These are phyloP conservation scores for Capreolus pygargus DNA, from an alignment of 2,113 vertebrate species.

Conservation along the genomic window DNA sequence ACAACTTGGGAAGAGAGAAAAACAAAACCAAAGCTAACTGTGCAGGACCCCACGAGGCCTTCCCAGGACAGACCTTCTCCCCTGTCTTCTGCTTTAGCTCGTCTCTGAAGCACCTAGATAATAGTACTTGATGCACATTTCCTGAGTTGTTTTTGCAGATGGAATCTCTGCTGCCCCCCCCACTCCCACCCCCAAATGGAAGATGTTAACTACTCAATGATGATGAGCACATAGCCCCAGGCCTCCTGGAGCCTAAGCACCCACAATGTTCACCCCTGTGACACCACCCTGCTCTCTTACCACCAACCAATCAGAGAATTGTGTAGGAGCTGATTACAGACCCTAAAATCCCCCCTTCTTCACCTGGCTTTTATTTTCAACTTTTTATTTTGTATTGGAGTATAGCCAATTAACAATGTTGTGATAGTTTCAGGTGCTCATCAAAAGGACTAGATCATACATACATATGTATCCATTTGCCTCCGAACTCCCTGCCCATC, in stretches of 20 bases:
- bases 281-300: not conserved
- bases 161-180: not conserved
- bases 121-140: not conserved
- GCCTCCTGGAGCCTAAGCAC: not conserved
- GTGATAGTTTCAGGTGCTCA: not conserved
- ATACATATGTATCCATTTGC: not conserved
- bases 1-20: not conserved
- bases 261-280: not conserved
- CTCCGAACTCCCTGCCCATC: not conserved
- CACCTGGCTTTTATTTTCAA: not conserved
- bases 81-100: not conserved
- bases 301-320: not conserved
- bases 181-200: not conserved
- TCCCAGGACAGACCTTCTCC: not conserved
- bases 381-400: not conserved
- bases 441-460: not conserved
- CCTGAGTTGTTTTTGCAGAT: not conserved
- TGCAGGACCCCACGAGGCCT: not conserved
- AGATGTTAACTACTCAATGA: not conserved
- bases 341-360: accelerated
- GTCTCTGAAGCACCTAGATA: not conserved
- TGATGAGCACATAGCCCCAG: not conserved
- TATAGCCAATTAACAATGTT: not conserved
- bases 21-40: not conserved
- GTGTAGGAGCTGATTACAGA: not conserved